Percentiles rank a stretch among this genome's conserved stretches.
Evolutionary conservation across 2,888 invertebrate genomes (phyloP).

Genomic region (Epirrhoe tristata): DNA sequence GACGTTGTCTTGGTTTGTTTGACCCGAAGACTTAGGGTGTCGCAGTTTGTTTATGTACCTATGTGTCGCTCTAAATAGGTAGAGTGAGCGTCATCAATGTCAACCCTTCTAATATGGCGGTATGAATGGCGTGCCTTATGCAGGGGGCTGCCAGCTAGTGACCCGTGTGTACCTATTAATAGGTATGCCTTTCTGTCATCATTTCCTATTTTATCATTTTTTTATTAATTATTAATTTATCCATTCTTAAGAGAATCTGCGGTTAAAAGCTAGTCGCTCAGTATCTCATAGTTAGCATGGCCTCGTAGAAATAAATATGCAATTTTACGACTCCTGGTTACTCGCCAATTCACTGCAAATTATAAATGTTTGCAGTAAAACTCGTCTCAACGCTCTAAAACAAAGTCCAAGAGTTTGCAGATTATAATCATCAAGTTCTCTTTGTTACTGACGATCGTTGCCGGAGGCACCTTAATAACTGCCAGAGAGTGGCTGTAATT

Average conservation of each 20-base stretch:
- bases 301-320: conserved; percentile 25
- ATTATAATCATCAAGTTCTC: conserved; percentile 14
- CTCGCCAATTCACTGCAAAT: conserved; percentile 36
- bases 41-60: too few species aligned
- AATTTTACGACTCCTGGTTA: conserved; percentile 30
- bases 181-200: too few species aligned
- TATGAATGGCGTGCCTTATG: too few species aligned
- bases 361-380: conserved; percentile 32
- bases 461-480: conserved; percentile 16
- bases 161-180: too few species aligned
- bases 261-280: background rate
- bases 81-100: too few species aligned
- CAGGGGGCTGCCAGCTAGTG: too few species aligned
- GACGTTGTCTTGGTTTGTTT: too few species aligned
- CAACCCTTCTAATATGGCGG: too few species aligned
- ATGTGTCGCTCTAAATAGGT: too few species aligned
- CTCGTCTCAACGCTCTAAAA: conserved; percentile 25
- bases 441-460: conserved; percentile 17
- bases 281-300: conserved; percentile 11
- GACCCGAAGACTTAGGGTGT: too few species aligned
- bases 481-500: conserved; percentile 5
- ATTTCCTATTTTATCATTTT: too few species aligned
- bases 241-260: background rate
- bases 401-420: conserved; percentile 22
- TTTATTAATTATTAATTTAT: background rate